These are phyloP conservation scores for Octomys mimax DNA, from an alignment of 2,797 vertebrate genomes.

Conservation along the genomic window DNA sequence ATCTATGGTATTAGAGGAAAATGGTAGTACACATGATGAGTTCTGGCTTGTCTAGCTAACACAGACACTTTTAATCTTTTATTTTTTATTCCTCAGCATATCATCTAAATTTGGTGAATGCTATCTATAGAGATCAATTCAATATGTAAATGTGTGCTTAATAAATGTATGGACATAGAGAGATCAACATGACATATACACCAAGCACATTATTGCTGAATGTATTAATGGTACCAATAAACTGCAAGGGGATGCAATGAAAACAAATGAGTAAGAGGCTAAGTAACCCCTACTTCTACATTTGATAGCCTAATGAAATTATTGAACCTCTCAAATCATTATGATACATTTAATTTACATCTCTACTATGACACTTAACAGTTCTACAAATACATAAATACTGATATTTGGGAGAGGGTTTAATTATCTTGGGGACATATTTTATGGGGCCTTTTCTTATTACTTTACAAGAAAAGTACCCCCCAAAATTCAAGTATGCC, in stretches of 20 bases:
- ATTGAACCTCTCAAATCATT: neutral
- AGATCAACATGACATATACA: neutral
- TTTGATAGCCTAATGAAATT: neutral
- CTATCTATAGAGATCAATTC: neutral
- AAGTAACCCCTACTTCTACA: neutral
- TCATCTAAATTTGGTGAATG: neutral
- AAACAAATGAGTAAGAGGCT: neutral
- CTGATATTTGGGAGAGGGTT: neutral
- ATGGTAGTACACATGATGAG: neutral
- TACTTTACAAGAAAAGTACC: neutral
- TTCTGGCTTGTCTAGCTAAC: neutral
- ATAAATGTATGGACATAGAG: neutral
- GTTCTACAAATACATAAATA: constrained; percentile 24
- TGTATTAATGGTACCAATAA: constrained; percentile 1
- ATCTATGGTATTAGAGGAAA: constrained; percentile 39
- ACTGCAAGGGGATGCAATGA: neutral
- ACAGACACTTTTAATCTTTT: neutral
- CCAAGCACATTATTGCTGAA: neutral
- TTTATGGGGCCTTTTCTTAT: neutral
- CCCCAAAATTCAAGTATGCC: neutral
- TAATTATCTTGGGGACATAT: neutral
- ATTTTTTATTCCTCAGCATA: neutral
- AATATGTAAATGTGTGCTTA: neutral
- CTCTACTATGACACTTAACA: neutral
- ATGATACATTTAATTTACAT: neutral